Evolutionary conservation across 2,113 vertebrate species (phyloP).

Genomic region (Cheirogaleus medius): DNA sequence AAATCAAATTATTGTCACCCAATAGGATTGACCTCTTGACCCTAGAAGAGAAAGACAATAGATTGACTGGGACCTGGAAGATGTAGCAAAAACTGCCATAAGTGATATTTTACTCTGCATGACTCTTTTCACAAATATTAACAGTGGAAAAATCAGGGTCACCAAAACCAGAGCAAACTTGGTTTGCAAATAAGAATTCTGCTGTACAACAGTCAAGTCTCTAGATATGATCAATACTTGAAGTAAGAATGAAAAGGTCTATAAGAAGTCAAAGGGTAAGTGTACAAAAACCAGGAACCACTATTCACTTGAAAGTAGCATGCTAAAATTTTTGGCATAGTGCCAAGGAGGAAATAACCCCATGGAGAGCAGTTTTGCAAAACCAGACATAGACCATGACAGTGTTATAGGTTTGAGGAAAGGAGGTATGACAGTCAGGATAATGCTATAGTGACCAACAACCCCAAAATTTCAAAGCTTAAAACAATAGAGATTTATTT

Average conservation of each 20-base stretch:
- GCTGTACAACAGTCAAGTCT: not conserved
- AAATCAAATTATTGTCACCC: conserved; percentile 19
- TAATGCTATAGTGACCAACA: not conserved
- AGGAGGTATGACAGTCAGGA: not conserved
- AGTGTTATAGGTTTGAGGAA: not conserved
- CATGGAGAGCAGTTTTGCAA: not conserved
- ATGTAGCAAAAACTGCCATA: not conserved
- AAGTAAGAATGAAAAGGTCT: not conserved
- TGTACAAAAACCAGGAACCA: not conserved
- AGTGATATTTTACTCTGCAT: not conserved
- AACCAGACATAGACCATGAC: not conserved
- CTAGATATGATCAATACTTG: not conserved
- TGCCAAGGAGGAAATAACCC: not conserved
- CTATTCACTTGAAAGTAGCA: not conserved
- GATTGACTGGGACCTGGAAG: not conserved
- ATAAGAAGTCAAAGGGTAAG: not conserved
- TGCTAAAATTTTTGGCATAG: not conserved
- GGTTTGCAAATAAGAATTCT: not conserved
- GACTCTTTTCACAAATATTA: not conserved
- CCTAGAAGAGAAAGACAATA: not conserved
- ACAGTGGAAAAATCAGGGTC: not conserved
- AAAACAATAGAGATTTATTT: not conserved
- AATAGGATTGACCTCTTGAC: conserved; percentile 42
- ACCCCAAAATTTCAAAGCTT: not conserved
- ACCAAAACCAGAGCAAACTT: not conserved